Conservation (phyloP, 2,113 vertebrate genomes). For the Oplegnathus fasciatus region DNA sequence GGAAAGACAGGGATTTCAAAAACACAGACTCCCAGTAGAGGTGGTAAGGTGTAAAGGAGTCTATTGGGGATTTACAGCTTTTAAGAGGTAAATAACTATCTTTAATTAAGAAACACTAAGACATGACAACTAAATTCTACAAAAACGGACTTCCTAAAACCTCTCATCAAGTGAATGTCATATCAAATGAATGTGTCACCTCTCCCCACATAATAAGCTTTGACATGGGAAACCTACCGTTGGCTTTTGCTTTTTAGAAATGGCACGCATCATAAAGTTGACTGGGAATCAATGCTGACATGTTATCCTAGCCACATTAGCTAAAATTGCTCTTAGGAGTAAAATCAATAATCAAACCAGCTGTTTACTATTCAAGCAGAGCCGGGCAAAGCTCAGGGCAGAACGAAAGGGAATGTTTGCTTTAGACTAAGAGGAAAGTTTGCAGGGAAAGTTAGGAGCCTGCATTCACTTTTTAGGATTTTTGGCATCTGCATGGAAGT, state of each 20-base stretch:
- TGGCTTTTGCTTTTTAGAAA: constrained; percentile 36
- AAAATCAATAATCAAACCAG: constrained; percentile 66
- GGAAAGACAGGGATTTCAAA: neutral
- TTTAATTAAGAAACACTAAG: neutral
- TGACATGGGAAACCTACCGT: constrained; percentile 32
- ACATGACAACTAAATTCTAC: neutral
- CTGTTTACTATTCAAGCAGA: constrained; percentile 63
- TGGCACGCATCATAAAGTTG: constrained; percentile 24
- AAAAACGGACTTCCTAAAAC: constrained; percentile 4
- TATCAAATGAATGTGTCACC: constrained; percentile 25
- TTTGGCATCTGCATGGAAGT: constrained; percentile 58
- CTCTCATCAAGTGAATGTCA: neutral
- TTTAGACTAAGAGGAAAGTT: constrained; percentile 76
- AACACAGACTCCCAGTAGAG: neutral
- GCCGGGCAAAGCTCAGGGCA: neutral
- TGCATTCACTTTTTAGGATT: constrained; percentile 48
- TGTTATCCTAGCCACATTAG: constrained; percentile 51
- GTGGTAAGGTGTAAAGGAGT: neutral
- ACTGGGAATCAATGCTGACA: constrained; percentile 48
- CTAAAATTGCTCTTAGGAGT: constrained; percentile 51
- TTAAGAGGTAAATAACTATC: neutral
- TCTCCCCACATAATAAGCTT: constrained; percentile 35
- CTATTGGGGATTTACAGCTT: neutral
- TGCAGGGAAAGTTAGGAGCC: constrained; percentile 57
- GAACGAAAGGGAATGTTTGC: constrained; percentile 44